Evolutionary conservation across 2,888 invertebrate genomes (phyloP).

Genomic region (Drosophila borealis): DNA sequence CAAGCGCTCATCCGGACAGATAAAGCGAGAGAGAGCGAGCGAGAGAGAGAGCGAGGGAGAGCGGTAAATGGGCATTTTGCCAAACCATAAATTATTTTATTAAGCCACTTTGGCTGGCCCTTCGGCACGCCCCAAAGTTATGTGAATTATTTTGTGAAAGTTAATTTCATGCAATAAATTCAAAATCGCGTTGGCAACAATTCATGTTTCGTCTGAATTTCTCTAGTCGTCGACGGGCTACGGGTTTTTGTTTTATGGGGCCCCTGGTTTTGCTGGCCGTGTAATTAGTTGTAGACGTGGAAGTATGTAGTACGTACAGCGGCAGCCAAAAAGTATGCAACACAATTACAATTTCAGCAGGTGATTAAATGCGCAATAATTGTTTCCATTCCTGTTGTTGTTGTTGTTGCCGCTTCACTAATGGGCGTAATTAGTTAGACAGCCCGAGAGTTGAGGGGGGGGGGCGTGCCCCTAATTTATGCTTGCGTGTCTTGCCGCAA

Average conservation of each 20-base stretch:
- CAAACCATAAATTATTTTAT: slow-evolving; percentile 77
- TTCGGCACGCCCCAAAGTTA: slow-evolving; percentile 71
- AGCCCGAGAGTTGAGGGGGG: slow-evolving; percentile 14
- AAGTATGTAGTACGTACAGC: slow-evolving; percentile 9
- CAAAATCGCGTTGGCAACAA: slow-evolving; percentile 74
- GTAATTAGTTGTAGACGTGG: slow-evolving; percentile 52
- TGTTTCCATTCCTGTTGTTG: slow-evolving; percentile 72
- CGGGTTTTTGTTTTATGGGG: slow-evolving; percentile 44
- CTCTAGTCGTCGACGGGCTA: slow-evolving; percentile 7
- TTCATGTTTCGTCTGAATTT: slow-evolving; percentile 37
- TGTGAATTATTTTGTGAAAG: slow-evolving; percentile 78
- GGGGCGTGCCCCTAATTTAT: slow-evolving; percentile 60
- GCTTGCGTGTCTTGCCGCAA: slow-evolving; percentile 66
- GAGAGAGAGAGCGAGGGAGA: neutral
- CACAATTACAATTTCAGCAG: slow-evolving; percentile 83
- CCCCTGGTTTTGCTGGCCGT: slow-evolving; percentile 31
- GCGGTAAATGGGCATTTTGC: slow-evolving; percentile 69
- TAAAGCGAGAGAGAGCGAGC: slow-evolving; percentile 1
- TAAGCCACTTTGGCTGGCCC: slow-evolving; percentile 75
- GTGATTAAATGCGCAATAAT: slow-evolving; percentile 84
- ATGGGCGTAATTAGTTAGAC: slow-evolving; percentile 78
- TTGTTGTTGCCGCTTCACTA: slow-evolving; percentile 64
- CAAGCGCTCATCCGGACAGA: slow-evolving; percentile 16
- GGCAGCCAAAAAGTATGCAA: slow-evolving; percentile 70
- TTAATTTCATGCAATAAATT: slow-evolving; percentile 80